Percentiles rank a stretch among this genome's conserved stretches.
Evolutionary conservation across 2,888 invertebrate species (phyloP).

Genomic region (Drosophila flavopinicola): DNA sequence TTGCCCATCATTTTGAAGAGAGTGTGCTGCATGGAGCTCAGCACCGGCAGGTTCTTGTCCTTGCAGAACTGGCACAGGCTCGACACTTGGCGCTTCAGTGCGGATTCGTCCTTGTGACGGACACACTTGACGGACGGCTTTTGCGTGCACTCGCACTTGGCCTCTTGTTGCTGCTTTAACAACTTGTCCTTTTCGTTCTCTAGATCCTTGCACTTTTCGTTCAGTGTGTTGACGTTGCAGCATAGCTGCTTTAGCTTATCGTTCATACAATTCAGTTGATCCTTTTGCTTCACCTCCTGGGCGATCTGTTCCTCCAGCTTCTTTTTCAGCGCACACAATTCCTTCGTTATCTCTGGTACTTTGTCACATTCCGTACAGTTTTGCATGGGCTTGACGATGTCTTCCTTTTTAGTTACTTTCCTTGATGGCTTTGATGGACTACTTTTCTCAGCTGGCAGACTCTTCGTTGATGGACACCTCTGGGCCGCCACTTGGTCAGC

Average conservation of each 20-base stretch:
- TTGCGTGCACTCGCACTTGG: background rate
- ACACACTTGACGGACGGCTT: background rate
- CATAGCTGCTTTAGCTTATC: constrained; percentile 19
- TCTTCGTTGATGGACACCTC: background rate
- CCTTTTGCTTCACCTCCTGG: constrained; percentile 19
- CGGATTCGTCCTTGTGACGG: background rate
- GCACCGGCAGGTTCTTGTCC: constrained; percentile 18
- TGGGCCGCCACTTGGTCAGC: background rate
- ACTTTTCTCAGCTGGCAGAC: accelerated
- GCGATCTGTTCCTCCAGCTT: constrained; percentile 20
- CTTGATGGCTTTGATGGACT: background rate
- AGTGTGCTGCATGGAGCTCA: constrained; percentile 32
- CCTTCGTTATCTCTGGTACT: constrained; percentile 11
- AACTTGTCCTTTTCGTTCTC: background rate
- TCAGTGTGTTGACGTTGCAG: constrained; percentile 4
- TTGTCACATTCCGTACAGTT: constrained; percentile 4
- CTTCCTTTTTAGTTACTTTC: background rate
- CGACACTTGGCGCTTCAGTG: constrained; percentile 11
- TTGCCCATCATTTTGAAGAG: constrained; percentile 38
- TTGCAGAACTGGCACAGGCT: constrained; percentile 62
- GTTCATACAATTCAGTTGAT: constrained; percentile 27
- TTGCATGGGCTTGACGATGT: too few relatives aligned
- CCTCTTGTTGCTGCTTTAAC: background rate
- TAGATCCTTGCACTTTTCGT: constrained; percentile 9
- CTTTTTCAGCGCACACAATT: constrained; percentile 16